These are phyloP conservation scores for Amorpha juglandis DNA, from an alignment of 2,888 invertebrate species.

Conservation along the genomic window DNA sequence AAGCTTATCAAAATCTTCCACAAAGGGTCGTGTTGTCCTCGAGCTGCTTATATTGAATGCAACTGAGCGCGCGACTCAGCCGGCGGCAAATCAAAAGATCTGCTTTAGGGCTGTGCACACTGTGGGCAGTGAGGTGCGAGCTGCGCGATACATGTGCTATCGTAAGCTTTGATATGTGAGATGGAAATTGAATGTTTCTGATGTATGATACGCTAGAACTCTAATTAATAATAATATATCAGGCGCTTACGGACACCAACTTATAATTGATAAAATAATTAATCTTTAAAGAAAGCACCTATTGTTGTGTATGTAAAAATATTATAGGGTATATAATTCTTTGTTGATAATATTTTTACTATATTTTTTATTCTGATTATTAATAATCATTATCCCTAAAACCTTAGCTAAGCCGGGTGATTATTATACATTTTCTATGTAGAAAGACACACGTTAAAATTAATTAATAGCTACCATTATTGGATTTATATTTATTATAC, in stretches of 20 bases:
- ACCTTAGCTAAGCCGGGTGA: background rate
- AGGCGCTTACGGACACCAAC: background rate
- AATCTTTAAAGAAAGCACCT: background rate
- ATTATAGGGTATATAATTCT: no score
- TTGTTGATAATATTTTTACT: no score
- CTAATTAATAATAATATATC: background rate
- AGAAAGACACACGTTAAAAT: no score
- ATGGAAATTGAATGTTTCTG: constrained; percentile 6
- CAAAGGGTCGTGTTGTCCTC: constrained; percentile 60
- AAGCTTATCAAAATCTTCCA: constrained; percentile 56
- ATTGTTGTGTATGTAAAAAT: no score
- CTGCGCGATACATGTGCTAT: background rate
- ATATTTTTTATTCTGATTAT: no score
- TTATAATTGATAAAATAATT: background rate
- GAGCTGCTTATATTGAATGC: constrained; percentile 70
- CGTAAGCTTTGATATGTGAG: constrained; percentile 4
- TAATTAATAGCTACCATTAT: no score
- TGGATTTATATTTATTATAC: no score
- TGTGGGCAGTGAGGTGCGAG: constrained; percentile 37
- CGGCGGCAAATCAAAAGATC: constrained; percentile 69
- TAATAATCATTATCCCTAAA: no score
- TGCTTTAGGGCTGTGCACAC: constrained; percentile 37
- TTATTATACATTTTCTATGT: no score
- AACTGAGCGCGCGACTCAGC: constrained; percentile 57
- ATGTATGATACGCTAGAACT: background rate